Evolutionary conservation across 2,797 vertebrate species (phyloP), one percentile per base, ranked within the genome.

Genomic region (Acrossocheilus wenchowensis): DNA sequence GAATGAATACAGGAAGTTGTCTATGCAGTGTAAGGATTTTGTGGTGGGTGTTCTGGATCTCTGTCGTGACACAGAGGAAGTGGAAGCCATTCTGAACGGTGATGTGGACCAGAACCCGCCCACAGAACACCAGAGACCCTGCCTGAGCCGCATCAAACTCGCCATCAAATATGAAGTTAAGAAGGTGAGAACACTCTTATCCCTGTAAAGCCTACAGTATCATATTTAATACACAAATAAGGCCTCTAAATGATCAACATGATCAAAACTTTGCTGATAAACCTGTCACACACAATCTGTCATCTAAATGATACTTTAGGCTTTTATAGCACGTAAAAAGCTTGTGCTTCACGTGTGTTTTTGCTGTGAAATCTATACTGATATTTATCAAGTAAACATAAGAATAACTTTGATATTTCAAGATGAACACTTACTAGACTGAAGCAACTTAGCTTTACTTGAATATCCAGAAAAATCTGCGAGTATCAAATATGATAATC

Each of bases 11-110:
- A 94, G 97, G 87, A 99, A 99, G 94, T 93, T 99, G 95, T 99
- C 98, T 95, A 99, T 99, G 98, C 98, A 99, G 96, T 99, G 98
- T 94, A 99, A 99, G 94, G 98, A 99, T 91, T 99, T 99, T 91
- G 97, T 98, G 4, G 98, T 99, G 88, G 98, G 98, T 0, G 97
- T 99, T 86, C 91, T 99, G 95, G 98, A 99, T 93, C 97, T 98
- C 83, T 99, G 98, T 93, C 96, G 98, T 88, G 94, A 99, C 94
- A 99, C 97, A 0, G 97, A 98, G 93, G 98, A 99, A 88, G 97
- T 99, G 86, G 98, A 98, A 90, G 97, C 97, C 0, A 99, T 99
- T 90, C 93, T 99, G 89, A 99, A 99, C 0, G 98, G 98, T 5
- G 98, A 99, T 2, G 96, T 98, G 86, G 98, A 97, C 92, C 95